Base-by-base conservation (phyloP, 2,888 invertebrate species). In the Leptinotarsa rubiginosa region DNA sequence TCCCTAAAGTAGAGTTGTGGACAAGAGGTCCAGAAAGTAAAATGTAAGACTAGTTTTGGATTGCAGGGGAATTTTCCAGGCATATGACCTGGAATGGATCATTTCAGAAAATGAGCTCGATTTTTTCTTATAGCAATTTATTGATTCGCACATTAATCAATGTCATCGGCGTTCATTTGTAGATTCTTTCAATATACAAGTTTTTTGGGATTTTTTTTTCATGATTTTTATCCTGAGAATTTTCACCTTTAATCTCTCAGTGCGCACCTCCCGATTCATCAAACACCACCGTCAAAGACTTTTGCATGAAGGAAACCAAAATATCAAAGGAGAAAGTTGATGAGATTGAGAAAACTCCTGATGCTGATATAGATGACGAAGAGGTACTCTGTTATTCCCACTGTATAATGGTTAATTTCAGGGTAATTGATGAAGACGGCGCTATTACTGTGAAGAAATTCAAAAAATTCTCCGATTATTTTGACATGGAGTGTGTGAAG, bases 401-500 rank as follows among this genome's bases (percentile, higher is more conserved):
- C 7, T 79, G 79, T 47, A 15, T 79, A 13, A 73, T 75, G 59
- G 52, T 72, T 15, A 50, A 54, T 15, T 7, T 70, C 1, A 75
- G 75, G 15, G 22, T 72, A 10, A 74, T 76, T 7, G 72, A 75
- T 31, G 47, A 56, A 1, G 62, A 78, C 15, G 76, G 77, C 5
- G 22, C 20, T 25, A 20, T 75, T 13, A n/a, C 66, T 54, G 50
- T 70, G 2, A 56, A 75, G n/a, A n/a, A 20, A 41, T 56, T 74
- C 15, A 70, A 71, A 50, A 49, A 69, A 16, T 59, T 72, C n/a
- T 67, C 75, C 15, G 62, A 68, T 4, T 65, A 70, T 20, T 62
- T 78, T 15, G 77, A 80, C 47, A 69, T 73, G 50, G 77, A 77
- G 5, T 81, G 81, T 47, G 62, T 81, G 52, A 69, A 73, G 16